Conservation (phyloP, 2,797 vertebrate genomes). For the Anableps anableps region DNA sequence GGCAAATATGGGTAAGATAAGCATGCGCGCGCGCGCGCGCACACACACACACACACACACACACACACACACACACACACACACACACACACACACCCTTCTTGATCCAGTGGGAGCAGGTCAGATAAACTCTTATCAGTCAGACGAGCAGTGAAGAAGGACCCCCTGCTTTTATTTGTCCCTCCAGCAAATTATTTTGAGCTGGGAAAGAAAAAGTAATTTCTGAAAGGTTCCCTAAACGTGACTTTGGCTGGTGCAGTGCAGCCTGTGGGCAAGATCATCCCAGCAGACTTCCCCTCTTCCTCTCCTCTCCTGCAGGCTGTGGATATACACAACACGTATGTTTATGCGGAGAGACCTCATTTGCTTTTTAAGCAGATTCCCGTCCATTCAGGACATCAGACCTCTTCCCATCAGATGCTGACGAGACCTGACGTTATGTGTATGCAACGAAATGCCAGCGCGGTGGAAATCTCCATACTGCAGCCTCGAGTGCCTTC, state of each 20-base stretch:
- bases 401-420: conserved; percentile 40
- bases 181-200: conserved; percentile 73
- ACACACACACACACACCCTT: conserved; percentile 19
- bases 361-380: conserved; percentile 55
- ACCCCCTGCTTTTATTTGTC: conserved; percentile 71
- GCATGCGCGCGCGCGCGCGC: conserved; percentile 1
- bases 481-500: conserved; percentile 52
- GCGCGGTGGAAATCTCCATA: conserved; percentile 31
- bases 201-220: conserved; percentile 35
- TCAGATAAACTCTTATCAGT: conserved; percentile 77
- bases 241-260: conserved; percentile 55
- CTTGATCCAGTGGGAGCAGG: conserved; percentile 57
- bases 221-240: conserved; percentile 62
- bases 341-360: conserved; percentile 59
- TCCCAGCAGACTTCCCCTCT: conserved; percentile 40
- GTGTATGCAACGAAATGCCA: conserved; percentile 50
- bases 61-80: conserved; percentile 29
- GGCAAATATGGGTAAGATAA: conserved; percentile 73
- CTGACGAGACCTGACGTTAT: conserved; percentile 64
- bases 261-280: conserved; percentile 54
- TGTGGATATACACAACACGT: conserved; percentile 41
- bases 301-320: conserved; percentile 59
- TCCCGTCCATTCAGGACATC: conserved; percentile 62
- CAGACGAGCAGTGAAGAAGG: conserved; percentile 60
- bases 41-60: conserved; percentile 24